A percentile compares a stretch with the other conserved stretches of the same genome.
Conservation (phyloP, 2,113 vertebrate species). For the Serilophus lunatus region DNA sequence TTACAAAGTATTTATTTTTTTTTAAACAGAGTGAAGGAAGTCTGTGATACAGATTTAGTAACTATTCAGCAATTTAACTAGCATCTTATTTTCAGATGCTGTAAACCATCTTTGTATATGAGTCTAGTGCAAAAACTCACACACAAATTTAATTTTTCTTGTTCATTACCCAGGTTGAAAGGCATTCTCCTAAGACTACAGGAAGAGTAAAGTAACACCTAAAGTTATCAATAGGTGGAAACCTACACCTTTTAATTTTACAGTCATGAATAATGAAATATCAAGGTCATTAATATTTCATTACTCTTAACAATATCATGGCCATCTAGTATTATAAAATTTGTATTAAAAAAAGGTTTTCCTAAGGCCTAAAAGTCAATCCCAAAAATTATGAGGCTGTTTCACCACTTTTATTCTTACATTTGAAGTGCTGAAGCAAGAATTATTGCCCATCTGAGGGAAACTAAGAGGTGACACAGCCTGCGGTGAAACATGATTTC, state of each 20-base stretch:
- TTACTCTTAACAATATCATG: background rate
- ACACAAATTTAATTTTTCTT: background rate
- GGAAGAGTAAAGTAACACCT: background rate
- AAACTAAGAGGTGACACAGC: background rate
- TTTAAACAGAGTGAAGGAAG: background rate
- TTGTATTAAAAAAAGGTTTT: background rate
- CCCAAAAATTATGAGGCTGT: background rate
- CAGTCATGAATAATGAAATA: background rate
- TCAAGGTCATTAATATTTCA: background rate
- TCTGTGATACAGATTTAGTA: background rate
- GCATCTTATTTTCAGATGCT: background rate
- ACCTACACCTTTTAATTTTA: background rate
- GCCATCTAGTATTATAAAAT: background rate
- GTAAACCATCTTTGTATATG: background rate
- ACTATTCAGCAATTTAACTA: background rate
- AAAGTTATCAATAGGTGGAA: background rate
- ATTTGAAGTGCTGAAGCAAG: background rate
- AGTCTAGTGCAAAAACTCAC: background rate
- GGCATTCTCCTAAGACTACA: background rate
- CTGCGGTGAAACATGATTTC: background rate
- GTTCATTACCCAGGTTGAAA: background rate
- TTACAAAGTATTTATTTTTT: background rate
- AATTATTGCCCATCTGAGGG: background rate
- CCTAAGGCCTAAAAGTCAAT: background rate
- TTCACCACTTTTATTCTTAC: slow-evolving; percentile 3